These are phyloP conservation scores for Nasonia vitripennis DNA, from an alignment of 1,140 invertebrate species.

Conservation along the genomic window DNA sequence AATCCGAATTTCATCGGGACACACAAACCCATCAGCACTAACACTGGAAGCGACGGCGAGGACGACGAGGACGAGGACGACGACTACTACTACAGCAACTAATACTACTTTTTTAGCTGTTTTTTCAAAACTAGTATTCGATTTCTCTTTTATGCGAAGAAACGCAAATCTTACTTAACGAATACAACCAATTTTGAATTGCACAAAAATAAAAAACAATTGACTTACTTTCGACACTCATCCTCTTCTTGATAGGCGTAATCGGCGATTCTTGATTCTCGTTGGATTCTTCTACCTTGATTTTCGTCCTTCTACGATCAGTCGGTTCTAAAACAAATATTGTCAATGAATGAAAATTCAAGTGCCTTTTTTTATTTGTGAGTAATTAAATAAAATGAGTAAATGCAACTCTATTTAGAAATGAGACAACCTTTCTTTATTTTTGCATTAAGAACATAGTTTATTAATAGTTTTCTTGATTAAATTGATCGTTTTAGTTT, in stretches of 20 bases:
- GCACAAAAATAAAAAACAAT: not conserved
- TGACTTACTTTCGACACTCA: constrained; percentile 66
- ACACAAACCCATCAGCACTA: constrained; percentile 30
- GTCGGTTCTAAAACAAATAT: constrained; percentile 63
- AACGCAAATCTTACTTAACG: not conserved
- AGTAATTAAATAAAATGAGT: not conserved
- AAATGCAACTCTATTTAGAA: too few species aligned
- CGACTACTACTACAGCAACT: not conserved
- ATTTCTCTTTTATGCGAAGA: not conserved
- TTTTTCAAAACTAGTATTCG: not conserved
- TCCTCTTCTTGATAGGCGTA: constrained; percentile 63
- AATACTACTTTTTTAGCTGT: not conserved
- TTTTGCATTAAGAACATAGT: not conserved
- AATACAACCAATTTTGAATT: not conserved
- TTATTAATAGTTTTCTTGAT: too few species aligned
- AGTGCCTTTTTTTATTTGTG: not conserved
- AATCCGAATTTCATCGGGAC: not conserved
- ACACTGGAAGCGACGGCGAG: not conserved
- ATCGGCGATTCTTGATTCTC: constrained; percentile 66
- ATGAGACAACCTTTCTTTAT: not conserved
- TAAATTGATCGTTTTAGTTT: too few species aligned
- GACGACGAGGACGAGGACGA: not conserved
- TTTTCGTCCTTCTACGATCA: constrained; percentile 65
- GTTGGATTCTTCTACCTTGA: constrained; percentile 68
- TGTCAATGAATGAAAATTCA: not conserved